phyloP scores from a whole-genome alignment of 2,113 vertebrate genomes.

The Baryphthengus martii region DNA sequence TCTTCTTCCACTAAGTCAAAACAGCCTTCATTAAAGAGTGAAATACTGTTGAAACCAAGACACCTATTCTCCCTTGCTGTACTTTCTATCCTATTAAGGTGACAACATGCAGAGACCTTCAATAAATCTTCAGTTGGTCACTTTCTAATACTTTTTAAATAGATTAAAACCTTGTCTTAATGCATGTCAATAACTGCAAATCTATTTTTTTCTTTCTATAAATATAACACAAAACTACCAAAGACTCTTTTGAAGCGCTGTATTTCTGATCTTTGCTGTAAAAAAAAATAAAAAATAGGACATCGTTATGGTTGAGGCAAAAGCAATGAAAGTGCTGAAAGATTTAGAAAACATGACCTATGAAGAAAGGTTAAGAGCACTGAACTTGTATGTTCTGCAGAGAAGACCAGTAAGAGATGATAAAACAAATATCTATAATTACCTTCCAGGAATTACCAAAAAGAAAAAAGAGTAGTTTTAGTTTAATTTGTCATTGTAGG shows the following conservation, averaged over 20 bases:
- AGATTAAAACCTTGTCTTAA: neutral
- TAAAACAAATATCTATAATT: neutral
- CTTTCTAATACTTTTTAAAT: neutral
- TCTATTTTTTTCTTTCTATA: neutral
- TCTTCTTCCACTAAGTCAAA: neutral
- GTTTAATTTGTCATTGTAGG: neutral
- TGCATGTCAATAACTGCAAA: neutral
- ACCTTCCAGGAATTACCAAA: neutral
- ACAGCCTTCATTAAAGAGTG: neutral
- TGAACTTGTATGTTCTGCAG: neutral
- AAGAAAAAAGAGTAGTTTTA: neutral
- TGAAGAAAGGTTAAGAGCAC: neutral
- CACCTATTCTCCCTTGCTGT: neutral
- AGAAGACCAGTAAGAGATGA: neutral
- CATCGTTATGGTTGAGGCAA: neutral
- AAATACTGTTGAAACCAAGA: neutral
- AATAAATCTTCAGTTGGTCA: neutral
- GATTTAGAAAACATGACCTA: neutral
- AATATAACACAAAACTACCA: neutral
- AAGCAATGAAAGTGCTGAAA: neutral
- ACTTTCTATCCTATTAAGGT: neutral
- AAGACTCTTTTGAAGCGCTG: neutral
- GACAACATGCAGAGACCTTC: neutral
- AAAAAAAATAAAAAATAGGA: neutral
- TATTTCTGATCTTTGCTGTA: neutral